Evolutionary conservation across 2,888 invertebrate species (phyloP), one percentile per base, ranked within the genome.

Genomic region (Caenorhabditis panamensis): DNA sequence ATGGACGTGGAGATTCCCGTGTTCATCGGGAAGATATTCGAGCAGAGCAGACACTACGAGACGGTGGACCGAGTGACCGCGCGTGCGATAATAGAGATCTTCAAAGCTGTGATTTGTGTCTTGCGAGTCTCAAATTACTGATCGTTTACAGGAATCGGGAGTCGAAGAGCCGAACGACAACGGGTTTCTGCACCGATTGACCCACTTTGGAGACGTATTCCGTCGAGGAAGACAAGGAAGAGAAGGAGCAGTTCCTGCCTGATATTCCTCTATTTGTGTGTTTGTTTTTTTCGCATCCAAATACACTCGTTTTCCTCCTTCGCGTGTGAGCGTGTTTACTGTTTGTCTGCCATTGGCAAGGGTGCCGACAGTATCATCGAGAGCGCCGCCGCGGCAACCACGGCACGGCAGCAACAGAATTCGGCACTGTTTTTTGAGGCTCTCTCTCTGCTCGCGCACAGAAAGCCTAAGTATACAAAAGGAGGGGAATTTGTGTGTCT

Each of bases 401-500:
- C 51, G 20, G 51, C 8, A 18, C 28, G n/a, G 16, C 58, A 36
- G 16, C 16, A n/a, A n/a, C n/a, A n/a, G 54, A 28, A 36, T 59
- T 59, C 36, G 41, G 41, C 9, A 9, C 31, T 59, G 58, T 37
- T 61, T 41, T 54, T 56, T 61, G 54, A n/a, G 56, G 2, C 47
- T 47, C 47, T 11, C 6, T 9, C n/a, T 31, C 36, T 56, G 9
- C 36, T 28, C 54, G 18, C 49, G 24, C 28, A 49, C 63, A 64
- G 63, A 64, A 64, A 51, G 63, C 63, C 63, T 64, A 51, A 64
- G 63, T 51, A 64, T 36, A 64, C 63, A 64, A 51, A 64, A 22
- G 44, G 49, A 36, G n/a, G 18, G 13, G 36, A 31, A 28, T 36
- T 58, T 28, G 18, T 59, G 36, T 20, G 36, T 20, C 6, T 37